These are phyloP conservation scores for Apodemus agrarius DNA, from an alignment of 2,797 vertebrate genomes.

Conservation along the genomic window DNA sequence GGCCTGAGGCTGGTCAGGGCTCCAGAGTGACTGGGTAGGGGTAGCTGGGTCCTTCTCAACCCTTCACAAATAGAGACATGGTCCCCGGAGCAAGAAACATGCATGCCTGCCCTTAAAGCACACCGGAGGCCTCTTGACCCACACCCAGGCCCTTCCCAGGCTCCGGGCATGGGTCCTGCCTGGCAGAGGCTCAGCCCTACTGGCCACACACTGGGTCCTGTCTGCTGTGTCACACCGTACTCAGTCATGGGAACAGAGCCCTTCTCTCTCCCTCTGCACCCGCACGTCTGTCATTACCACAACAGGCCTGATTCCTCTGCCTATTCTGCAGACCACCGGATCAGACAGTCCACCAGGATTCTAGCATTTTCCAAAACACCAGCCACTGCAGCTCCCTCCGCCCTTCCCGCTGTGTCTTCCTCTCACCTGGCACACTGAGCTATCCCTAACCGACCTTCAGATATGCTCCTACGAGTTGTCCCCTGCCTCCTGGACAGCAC, in stretches of 20 bases:
- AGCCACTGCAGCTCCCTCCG: neutral
- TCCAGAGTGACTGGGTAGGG: neutral
- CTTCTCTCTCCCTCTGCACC: neutral
- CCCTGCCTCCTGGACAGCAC: too few relatives aligned
- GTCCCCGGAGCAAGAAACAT: neutral
- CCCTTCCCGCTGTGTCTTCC: neutral
- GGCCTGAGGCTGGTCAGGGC: neutral
- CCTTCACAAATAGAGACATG: neutral
- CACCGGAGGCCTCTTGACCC: neutral
- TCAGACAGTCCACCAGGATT: neutral
- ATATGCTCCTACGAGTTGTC: neutral
- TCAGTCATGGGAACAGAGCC: neutral
- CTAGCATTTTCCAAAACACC: neutral
- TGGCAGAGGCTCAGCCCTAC: neutral
- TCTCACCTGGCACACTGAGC: neutral
- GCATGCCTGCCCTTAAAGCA: neutral
- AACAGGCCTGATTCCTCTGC: neutral
- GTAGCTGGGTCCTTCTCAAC: neutral
- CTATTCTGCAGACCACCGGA: neutral
- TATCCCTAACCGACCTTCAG: neutral
- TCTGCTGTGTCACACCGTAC: neutral
- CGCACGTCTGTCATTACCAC: accelerated
- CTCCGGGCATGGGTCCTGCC: neutral
- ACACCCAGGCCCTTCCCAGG: too few relatives aligned
- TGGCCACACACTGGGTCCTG: neutral